A percentile compares a stretch with the other conserved stretches of the same genome.
These are phyloP conservation scores for Montipora capricornis DNA, from an alignment of 64 coral and sea anemone species.

Conservation along the genomic window DNA sequence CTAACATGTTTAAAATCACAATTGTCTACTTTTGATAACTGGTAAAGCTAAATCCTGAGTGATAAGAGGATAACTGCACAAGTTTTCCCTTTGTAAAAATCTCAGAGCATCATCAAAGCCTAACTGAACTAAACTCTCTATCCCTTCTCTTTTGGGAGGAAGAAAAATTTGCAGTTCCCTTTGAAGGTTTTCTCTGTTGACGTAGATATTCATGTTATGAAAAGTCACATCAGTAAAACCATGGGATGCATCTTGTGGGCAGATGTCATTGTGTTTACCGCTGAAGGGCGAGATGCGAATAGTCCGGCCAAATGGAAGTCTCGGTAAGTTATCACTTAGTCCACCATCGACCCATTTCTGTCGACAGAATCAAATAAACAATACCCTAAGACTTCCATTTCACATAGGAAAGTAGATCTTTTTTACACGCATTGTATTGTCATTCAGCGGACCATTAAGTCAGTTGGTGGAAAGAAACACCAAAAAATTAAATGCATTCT, in stretches of 20 bases:
- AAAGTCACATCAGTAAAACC: constrained; percentile 79
- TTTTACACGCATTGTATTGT: too few species aligned
- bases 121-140: constrained; percentile 81
- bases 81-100: constrained; percentile 72
- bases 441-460: too few species aligned
- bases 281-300: constrained; percentile 95
- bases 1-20: neutral
- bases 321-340: constrained; percentile 93
- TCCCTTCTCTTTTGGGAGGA: constrained; percentile 83
- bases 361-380: constrained; percentile 14
- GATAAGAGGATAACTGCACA: constrained; percentile 55
- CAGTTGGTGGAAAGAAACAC: too few species aligned
- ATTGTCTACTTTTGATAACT: neutral
- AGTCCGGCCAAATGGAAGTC: constrained; percentile 85
- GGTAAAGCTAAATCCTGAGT: neutral
- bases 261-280: constrained; percentile 92
- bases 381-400: neutral
- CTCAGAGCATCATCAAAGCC: constrained; percentile 88
- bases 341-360: constrained; percentile 99
- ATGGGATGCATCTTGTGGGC: constrained; percentile 79
- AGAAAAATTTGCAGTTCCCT: constrained; percentile 89
- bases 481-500: too few species aligned
- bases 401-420: too few species aligned
- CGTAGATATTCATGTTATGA: constrained; percentile 91
- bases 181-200: constrained; percentile 89